These are phyloP conservation scores for Cheirogaleus medius DNA, from an alignment of 2,113 vertebrate genomes.

Conservation along the genomic window DNA sequence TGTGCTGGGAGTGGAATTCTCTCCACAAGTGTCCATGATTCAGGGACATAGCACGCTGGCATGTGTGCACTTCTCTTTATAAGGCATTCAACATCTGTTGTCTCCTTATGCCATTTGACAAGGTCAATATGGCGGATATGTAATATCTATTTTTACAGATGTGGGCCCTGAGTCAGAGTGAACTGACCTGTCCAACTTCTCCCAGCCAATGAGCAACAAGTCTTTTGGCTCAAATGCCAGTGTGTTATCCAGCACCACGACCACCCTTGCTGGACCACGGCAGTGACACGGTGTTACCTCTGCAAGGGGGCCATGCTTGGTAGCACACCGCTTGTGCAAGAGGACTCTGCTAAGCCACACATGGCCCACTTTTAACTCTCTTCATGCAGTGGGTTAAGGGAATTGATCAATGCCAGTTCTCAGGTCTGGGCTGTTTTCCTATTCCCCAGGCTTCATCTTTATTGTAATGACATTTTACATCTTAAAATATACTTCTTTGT, in stretches of 20 bases:
- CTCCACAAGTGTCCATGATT: neutral
- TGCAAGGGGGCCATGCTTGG: neutral
- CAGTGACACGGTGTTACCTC: neutral
- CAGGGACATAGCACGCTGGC: rapidly evolving
- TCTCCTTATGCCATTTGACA: neutral
- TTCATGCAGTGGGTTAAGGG: neutral
- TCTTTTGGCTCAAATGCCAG: neutral
- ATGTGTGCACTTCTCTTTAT: neutral
- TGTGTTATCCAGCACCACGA: neutral
- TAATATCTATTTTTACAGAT: neutral
- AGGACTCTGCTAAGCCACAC: neutral
- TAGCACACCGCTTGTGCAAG: neutral
- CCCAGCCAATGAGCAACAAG: neutral
- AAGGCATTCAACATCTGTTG: neutral
- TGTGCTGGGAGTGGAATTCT: neutral
- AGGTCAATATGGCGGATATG: neutral
- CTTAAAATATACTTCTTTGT: constrained; percentile 59
- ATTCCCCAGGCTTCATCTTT: constrained; percentile 28
- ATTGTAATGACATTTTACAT: constrained; percentile 63
- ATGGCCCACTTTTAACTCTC: neutral
- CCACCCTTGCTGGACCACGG: neutral
- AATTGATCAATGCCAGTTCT: constrained; percentile 29
- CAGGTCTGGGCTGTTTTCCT: neutral
- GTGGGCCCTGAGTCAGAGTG: neutral
- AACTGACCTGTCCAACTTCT: neutral